Evolutionary conservation across 1,140 invertebrate genomes (phyloP), one percentile per base, ranked within the genome.

Genomic region (Anthonomus grandis): DNA sequence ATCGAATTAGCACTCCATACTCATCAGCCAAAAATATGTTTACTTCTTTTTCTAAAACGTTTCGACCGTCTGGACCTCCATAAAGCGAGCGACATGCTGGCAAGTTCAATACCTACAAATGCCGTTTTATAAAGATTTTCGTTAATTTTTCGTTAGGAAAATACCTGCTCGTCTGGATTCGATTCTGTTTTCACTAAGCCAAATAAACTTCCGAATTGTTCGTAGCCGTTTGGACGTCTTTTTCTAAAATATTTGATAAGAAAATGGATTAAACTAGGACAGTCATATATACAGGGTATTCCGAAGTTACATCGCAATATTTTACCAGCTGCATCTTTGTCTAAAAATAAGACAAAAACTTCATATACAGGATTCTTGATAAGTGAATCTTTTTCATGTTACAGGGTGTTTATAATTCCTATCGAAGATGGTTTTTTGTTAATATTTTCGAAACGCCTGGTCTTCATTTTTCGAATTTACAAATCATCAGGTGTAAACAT

Each of bases 191-290:
- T 60, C 9, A 69, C 24, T 34, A 60, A 59, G 4, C 70, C 70
- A 37, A 58, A 38, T 19, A 71, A 18, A 3, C 57, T 50, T 1
- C 70, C 70, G 48, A 68, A 70, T 50, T 71, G 70, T 44, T 66
- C 65, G 36, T 55, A 70, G 44, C 70, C 63, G n/a, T 49, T 25
- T 39, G 38, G 37, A 54, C 60, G 51, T 31, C 41, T n/a, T 23
- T n/a, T 13, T 3, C 59, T 64, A 50, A 13, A 31, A 45, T 18
- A 18, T 45, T 45, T 34, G 4, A 41, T 9, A 25, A 31, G 21
- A 38, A 39, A 4, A 25, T 17, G n/a, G 31, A 34, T 22, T 42
- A 21, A 12, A 10, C 8, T n/a, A 9, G 19, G 1, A 34, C 1
- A 12, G 10, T 34, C 13, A 2, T n/a, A n/a, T n/a, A n/a, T n/a